These are phyloP conservation scores for Drosophila paulistorum DNA, from an alignment of 1,140 invertebrate genomes.

Conservation along the genomic window DNA sequence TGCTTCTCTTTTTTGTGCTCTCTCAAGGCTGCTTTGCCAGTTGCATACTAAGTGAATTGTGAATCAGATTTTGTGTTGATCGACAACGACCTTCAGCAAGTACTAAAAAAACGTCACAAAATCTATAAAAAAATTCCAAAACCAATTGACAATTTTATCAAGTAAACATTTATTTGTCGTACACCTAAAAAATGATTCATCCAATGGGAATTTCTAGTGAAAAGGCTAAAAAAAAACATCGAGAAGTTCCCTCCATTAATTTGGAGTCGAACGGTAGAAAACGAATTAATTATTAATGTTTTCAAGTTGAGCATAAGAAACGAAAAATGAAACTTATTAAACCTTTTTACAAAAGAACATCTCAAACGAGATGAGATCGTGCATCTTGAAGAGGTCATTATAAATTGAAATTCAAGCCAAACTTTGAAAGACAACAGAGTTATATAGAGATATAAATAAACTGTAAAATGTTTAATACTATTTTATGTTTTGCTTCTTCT, in stretches of 20 bases:
- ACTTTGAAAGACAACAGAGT: slow-evolving; percentile 36
- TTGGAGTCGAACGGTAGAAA: slow-evolving; percentile 32
- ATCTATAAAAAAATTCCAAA: slow-evolving; percentile 21
- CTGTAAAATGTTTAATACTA: slow-evolving; percentile 16
- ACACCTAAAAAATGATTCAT: slow-evolving; percentile 50
- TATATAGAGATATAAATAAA: slow-evolving; percentile 45
- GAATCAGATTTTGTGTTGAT: slow-evolving; percentile 60
- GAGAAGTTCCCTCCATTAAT: slow-evolving; percentile 24
- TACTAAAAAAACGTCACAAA: slow-evolving; percentile 59
- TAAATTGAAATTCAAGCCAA: slow-evolving; percentile 50
- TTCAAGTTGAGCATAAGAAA: slow-evolving; percentile 25
- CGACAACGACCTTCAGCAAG: slow-evolving; percentile 70
- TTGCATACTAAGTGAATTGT: slow-evolving; percentile 65
- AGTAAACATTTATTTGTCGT: slow-evolving; percentile 48
- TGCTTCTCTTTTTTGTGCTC: slow-evolving; percentile 39
- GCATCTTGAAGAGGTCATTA: slow-evolving; percentile 53
- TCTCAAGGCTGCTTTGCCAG: slow-evolving; percentile 59
- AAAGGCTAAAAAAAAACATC: slow-evolving; percentile 5
- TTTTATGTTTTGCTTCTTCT: slow-evolving; percentile 4
- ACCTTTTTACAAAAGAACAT: slow-evolving; percentile 55
- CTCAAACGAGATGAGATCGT: slow-evolving; percentile 50
- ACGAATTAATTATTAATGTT: slow-evolving; percentile 21
- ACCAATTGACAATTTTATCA: slow-evolving; percentile 54
- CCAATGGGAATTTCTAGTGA: slow-evolving; percentile 38
- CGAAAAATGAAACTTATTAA: slow-evolving; percentile 43